Base-by-base conservation (phyloP, 2,797 vertebrate species). In the Nyctalus aviator region DNA sequence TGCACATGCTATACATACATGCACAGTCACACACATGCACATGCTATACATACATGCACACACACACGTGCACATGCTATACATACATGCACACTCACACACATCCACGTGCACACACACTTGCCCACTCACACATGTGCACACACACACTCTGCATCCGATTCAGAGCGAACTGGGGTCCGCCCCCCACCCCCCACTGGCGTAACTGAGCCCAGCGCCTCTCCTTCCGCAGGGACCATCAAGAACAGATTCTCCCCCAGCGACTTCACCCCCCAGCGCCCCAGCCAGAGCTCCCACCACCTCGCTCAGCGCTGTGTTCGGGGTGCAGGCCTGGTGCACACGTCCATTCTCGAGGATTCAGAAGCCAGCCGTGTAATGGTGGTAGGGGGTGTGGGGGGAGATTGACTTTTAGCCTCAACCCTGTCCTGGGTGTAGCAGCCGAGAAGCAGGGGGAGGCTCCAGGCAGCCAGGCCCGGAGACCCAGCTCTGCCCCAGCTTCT, bases 301-400 rank as follows among this genome's bases (percentile, higher is more conserved):
- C 32, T 48, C 1, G 0, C 55, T 10, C 0, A 21, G 9, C 30
- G 41, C 1, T 0, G 0, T 4, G 23, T 13, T 53, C 81, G 10
- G 76, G 7, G 13, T 14, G 32, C 77, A 23, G 37, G 20, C 62
- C 76, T 14, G 32, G 3, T 9, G 32, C 13, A 23, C 6, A 2
- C 4, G 0, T 9, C 0, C 11, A 12, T 6, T 8, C 9, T 35
- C 66, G 59, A 73, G 3, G n/a, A 7, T 6, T 10, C 8, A 10
- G 72, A 64, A 48, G 46, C 18, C 50, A 30, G 0, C 37, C 23
- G 0, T 8, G 0, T 1, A 3, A 23, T 20, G 1, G 18, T 32
- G 20, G 20, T 8, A n/a, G 57, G 25, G 23, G 11, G 5, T 0
- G 57, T 1, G 57, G 57, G 53, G 21, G 53, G 53, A 20, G 53